phyloP scores from a whole-genome alignment of 1,140 invertebrate species.

The Cyphomyrmex costatus region DNA sequence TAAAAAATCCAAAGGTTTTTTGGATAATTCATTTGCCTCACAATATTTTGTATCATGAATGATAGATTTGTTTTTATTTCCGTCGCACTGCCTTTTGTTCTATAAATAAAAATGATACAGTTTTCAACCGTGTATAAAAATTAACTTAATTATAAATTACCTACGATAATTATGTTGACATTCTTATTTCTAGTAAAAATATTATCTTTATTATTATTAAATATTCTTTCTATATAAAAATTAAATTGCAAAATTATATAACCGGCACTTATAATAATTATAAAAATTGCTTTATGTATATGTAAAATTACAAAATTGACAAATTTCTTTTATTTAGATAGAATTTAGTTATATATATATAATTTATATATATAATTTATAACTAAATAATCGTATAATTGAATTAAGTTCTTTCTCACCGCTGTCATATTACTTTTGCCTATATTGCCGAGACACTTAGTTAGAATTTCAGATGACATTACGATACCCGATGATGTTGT shows the following conservation, averaged over 20 bases:
- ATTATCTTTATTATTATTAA: no score
- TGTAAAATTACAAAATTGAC: no score
- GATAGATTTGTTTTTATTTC: constrained; percentile 39
- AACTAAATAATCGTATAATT: not conserved
- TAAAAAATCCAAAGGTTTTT: constrained; percentile 33
- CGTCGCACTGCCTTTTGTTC: constrained; percentile 1
- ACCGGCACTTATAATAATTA: not conserved
- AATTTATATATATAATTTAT: not conserved
- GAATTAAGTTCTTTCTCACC: constrained; percentile 75
- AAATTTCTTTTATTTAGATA: not conserved
- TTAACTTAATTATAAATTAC: not conserved
- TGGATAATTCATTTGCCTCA: constrained; percentile 66
- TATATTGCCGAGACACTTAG: constrained; percentile 79
- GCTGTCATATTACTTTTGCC: constrained; percentile 74
- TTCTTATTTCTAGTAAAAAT: no score
- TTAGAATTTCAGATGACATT: constrained; percentile 81
- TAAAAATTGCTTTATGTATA: not conserved
- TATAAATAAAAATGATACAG: not conserved
- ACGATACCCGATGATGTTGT: constrained; percentile 63
- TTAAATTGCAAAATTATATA: not conserved
- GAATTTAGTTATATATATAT: no score
- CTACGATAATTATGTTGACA: no score
- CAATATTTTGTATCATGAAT: not conserved
- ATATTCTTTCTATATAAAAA: not conserved
- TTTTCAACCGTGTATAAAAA: not conserved